Evolutionary conservation across 2,797 vertebrate genomes (phyloP), one percentile per base, ranked within the genome.

Genomic region (Sphenodon punctatus): DNA sequence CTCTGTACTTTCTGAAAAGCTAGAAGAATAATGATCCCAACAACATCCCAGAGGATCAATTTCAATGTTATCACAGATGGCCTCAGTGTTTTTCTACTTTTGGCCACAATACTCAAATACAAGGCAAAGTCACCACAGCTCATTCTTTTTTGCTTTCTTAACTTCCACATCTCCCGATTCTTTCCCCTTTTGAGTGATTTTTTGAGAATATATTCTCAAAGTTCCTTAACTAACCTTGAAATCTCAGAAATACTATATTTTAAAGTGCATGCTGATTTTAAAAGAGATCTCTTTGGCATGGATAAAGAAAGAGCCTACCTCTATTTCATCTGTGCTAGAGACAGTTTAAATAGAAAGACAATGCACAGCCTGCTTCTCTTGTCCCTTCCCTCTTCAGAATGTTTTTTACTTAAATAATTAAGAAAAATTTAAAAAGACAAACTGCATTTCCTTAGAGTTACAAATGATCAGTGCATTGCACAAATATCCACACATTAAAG

Each of bases 61-160:
- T 82, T 75, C 67, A 78, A 87, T 78, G 79, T 87, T 88, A 87
- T 88, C 85, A 73, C 19, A 63, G 51, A 10, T 64, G 56, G 84
- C 77, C 36, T 80, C 79, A 78, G 60, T 59, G 19, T 81, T 90
- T 87, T 88, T 79, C 70, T 90, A 45, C 69, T 76, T 84, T 60
- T 74, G 63, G 68, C 41, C 70, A 76, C 72, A 80, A 80, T 85
- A 67, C 61, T 84, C 89, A 80, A 87, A 82, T 20, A 34, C 32
- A 60, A 55, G 74, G 70, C 60, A 58, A 81, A 75, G 75, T 30
- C 70, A 3, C 38, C 41, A 45, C 55, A 56, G 12, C 8, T 84
- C 46, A 30, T 43, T 80, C 32, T 59, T 61, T 51, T 22, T 41
- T 64, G 51, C 59, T 42, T 80, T 13, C 7, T 48, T 49, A n/a